phyloP scores from a whole-genome alignment of 1,140 invertebrate species.

The Drosophila watanabei region DNA sequence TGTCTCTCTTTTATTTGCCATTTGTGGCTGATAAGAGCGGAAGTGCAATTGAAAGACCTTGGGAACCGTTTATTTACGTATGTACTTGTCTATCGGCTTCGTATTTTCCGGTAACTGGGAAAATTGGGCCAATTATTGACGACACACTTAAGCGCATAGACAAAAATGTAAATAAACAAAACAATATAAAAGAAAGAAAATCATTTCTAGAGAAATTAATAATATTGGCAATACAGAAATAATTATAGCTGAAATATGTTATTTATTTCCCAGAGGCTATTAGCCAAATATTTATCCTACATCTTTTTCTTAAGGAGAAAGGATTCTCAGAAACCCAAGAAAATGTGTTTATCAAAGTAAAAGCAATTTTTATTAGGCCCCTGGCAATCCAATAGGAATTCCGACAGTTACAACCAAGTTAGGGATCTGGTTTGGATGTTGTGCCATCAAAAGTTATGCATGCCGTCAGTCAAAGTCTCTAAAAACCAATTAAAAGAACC shows the following conservation, averaged over 20 bases:
- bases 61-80: constrained; percentile 17
- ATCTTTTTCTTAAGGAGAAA: neutral
- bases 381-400: constrained; percentile 5
- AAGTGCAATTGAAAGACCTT: constrained; percentile 31
- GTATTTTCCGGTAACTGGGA: constrained; percentile 6
- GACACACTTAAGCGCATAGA: neutral
- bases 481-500: constrained; percentile 40
- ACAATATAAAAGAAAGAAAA: no score
- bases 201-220: neutral
- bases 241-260: neutral
- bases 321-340: neutral
- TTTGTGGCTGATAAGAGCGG: constrained; percentile 25
- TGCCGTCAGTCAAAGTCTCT: constrained; percentile 12
- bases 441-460: constrained; percentile 16
- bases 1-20: neutral
- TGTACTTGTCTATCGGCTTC: constrained; percentile 21
- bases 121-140: constrained; percentile 20
- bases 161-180: no score
- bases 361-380: neutral
- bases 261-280: neutral
- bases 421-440: neutral
- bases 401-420: neutral
- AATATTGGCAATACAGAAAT: neutral
- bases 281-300: neutral
- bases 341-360: neutral